Percentiles rank a stretch among this genome's conserved stretches.
phyloP scores from a whole-genome alignment of 2,888 invertebrate genomes.

The Watsonalla cultraria region DNA sequence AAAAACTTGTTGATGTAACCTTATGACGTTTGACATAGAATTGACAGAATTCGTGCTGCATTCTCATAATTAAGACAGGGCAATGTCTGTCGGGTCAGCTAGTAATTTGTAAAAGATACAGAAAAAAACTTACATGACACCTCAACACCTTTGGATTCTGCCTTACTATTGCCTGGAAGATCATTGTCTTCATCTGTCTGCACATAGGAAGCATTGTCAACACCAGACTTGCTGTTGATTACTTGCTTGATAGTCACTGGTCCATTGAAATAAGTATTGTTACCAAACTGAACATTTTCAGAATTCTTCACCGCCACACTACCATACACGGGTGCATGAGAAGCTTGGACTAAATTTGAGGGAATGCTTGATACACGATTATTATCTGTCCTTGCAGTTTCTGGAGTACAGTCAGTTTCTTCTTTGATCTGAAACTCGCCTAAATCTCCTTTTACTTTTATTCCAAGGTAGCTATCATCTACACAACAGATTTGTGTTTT shows the following conservation, averaged over 20 bases:
- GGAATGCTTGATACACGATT: constrained; percentile 35
- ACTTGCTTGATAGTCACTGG: constrained; percentile 88
- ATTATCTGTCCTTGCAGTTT: constrained; percentile 20
- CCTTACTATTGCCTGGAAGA: constrained; percentile 8
- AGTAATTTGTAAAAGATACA: too few species aligned
- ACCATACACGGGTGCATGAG: constrained; percentile 57
- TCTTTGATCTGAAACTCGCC: constrained; percentile 55
- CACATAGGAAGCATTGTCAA: constrained; percentile 53
- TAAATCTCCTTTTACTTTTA: constrained; percentile 53
- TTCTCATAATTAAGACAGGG: too few species aligned
- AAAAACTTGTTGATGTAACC: too few species aligned
- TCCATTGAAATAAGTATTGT: constrained; percentile 87
- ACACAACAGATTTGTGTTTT: constrained; percentile 20
- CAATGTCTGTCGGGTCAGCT: too few species aligned
- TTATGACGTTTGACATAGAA: too few species aligned
- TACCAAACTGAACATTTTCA: constrained; percentile 86
- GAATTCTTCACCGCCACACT: constrained; percentile 83
- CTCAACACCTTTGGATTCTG: constrained; percentile 11
- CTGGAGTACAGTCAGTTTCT: constrained; percentile 44
- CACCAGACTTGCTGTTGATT: constrained; percentile 66
- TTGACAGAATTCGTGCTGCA: too few species aligned
- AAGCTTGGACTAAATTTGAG: constrained; percentile 33
- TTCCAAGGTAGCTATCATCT: constrained; percentile 30
- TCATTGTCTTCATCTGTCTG: constrained; percentile 40
- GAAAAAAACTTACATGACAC: constrained; percentile 14